These are phyloP conservation scores for Goniozus legneri DNA, from an alignment of 1,140 invertebrate genomes.

Conservation along the genomic window DNA sequence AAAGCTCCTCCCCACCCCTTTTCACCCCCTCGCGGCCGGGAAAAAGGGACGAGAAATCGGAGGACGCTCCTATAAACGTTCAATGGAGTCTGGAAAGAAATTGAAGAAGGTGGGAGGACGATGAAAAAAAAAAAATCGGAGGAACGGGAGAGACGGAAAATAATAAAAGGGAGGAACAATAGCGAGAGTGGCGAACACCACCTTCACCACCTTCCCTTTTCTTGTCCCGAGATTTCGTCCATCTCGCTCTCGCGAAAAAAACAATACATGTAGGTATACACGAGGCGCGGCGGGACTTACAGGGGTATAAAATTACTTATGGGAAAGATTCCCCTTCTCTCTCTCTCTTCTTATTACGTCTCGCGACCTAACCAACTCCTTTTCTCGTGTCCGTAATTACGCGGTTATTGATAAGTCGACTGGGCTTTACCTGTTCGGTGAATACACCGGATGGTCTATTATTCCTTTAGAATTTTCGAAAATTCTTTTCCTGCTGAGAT, in stretches of 20 bases:
- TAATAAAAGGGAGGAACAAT: background rate
- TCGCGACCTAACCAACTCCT: constrained; percentile 54
- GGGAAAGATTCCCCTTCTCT: constrained; percentile 54
- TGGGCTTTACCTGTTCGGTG: too few relatives aligned
- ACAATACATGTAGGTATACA: too few relatives aligned
- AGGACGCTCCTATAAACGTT: too few relatives aligned
- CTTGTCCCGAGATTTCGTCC: background rate
- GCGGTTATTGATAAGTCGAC: constrained; percentile 56
- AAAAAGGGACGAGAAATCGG: too few relatives aligned
- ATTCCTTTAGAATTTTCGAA: too few relatives aligned
- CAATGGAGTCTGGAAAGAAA: constrained; percentile 26
- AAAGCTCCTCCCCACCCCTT: too few relatives aligned
- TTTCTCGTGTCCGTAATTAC: constrained; percentile 55
- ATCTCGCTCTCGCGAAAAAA: too few relatives aligned
- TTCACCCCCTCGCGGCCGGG: too few relatives aligned
- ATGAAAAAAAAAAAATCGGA: background rate
- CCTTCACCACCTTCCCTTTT: background rate
- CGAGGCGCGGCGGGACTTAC: constrained; percentile 43
- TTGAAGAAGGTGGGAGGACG: constrained; percentile 2
- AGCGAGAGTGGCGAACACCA: background rate
- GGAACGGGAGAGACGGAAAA: background rate
- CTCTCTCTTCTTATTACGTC: constrained; percentile 54
- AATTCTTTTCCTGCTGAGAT: too few relatives aligned
- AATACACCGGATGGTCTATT: too few relatives aligned
- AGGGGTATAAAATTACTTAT: constrained; percentile 54